Conservation (phyloP, 2,888 invertebrate species). For the Gastracanthus pulcherrimus region DNA sequence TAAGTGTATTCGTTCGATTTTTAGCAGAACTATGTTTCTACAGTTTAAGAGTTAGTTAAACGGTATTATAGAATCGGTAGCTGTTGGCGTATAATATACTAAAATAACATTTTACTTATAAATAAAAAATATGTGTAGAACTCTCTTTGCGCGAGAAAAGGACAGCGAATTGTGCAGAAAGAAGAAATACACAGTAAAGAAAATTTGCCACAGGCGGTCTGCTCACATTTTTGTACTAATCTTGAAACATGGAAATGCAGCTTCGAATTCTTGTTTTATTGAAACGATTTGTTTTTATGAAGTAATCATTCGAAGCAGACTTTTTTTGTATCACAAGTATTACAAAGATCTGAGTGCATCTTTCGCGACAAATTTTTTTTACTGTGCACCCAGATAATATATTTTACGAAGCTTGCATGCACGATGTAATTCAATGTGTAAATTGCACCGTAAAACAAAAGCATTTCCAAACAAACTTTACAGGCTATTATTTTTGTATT, state of each 20-base stretch:
- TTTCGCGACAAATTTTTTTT: slow-evolving; percentile 26
- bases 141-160: slow-evolving; percentile 3
- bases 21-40: too few relatives aligned
- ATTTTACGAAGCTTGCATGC: not conserved
- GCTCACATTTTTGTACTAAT: slow-evolving; percentile 2
- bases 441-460: too few relatives aligned
- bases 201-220: slow-evolving; percentile 25
- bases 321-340: too few relatives aligned
- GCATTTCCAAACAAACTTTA: not conserved
- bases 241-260: not conserved
- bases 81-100: too few relatives aligned
- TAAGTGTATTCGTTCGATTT: too few relatives aligned
- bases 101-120: too few relatives aligned
- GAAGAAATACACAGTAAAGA: slow-evolving; percentile 44
- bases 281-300: not conserved
- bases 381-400: slow-evolving; percentile 1
- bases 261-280: not conserved
- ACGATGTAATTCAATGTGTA: not conserved
- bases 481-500: not conserved
- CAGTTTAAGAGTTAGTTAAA: too few relatives aligned
- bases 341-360: slow-evolving; percentile 6
- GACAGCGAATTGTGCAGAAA: slow-evolving; percentile 9
- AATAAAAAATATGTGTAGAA: not conserved
- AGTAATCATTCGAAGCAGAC: too few relatives aligned
- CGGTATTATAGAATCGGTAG: too few relatives aligned